These are phyloP conservation scores for Clamator glandarius DNA, from an alignment of 2,797 vertebrate genomes.

Conservation along the genomic window DNA sequence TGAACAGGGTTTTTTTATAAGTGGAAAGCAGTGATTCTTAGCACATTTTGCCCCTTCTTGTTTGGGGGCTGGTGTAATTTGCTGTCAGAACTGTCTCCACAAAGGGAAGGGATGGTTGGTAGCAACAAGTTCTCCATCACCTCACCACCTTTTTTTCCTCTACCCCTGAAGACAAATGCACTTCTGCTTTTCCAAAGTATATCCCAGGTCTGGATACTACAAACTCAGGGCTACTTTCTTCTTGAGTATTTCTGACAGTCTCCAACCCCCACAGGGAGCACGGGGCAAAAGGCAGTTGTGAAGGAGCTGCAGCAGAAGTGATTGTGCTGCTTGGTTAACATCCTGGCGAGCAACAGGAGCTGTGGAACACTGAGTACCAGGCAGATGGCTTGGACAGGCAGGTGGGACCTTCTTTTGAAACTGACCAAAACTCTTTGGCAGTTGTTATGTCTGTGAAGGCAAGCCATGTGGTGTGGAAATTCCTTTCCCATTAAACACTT, in stretches of 20 bases:
- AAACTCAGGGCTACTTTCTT: background rate
- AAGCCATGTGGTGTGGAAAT: background rate
- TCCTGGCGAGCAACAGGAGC: background rate
- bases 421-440: background rate
- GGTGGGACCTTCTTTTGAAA: background rate
- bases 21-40: constrained; percentile 23
- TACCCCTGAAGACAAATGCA: background rate
- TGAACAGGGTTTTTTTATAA: background rate
- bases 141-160: background rate
- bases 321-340: background rate
- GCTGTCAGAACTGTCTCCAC: constrained; percentile 26
- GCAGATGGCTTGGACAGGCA: background rate
- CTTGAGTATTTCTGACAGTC: background rate
- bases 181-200: constrained; percentile 12
- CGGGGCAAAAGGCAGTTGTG: background rate
- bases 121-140: background rate
- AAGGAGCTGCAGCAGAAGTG: background rate
- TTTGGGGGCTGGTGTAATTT: constrained; percentile 34
- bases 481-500: background rate
- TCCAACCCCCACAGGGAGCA: background rate
- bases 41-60: constrained; percentile 9
- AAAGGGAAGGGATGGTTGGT: background rate
- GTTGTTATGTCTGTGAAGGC: background rate
- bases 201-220: background rate
- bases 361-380: background rate